These are phyloP conservation scores for Cephus runcator DNA, from an alignment of 2,888 invertebrate species.

Conservation along the genomic window DNA sequence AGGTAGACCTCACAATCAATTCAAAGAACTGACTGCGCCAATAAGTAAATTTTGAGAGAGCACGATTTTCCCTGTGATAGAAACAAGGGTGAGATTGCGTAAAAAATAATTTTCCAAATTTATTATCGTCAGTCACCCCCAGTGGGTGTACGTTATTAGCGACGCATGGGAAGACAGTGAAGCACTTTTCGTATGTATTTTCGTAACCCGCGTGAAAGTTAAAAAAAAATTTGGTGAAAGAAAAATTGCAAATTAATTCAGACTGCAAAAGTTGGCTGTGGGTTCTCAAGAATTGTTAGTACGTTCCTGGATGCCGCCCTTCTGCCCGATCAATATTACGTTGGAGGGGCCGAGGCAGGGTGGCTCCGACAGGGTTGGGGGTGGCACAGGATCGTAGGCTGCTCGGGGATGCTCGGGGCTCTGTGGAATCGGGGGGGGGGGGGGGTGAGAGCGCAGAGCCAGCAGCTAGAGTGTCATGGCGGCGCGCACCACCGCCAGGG, in stretches of 20 bases:
- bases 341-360: slow-evolving; percentile 60
- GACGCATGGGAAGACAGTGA: neutral
- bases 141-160: neutral
- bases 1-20: neutral
- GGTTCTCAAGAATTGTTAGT: slow-evolving; percentile 39
- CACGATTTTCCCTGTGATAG: neutral
- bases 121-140: neutral
- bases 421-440: neutral
- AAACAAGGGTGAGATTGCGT: neutral
- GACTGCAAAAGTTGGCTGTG: slow-evolving; percentile 23
- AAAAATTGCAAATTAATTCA: neutral
- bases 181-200: neutral
- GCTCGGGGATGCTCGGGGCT: slow-evolving; percentile 18
- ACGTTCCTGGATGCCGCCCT: slow-evolving; percentile 63
- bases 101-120: neutral
- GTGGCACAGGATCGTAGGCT: slow-evolving; percentile 13
- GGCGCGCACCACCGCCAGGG: slow-evolving; percentile 60
- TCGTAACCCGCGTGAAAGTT: neutral
- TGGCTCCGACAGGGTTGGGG: slow-evolving; percentile 40
- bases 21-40: neutral
- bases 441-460: slow-evolving; percentile 25
- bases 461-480: slow-evolving; percentile 57
- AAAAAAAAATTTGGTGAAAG: neutral
- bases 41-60: neutral
- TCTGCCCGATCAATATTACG: slow-evolving; percentile 65